Evolutionary conservation across 2,888 invertebrate species (phyloP), one percentile per base, ranked within the genome.

Genomic region (Spisula solida): DNA sequence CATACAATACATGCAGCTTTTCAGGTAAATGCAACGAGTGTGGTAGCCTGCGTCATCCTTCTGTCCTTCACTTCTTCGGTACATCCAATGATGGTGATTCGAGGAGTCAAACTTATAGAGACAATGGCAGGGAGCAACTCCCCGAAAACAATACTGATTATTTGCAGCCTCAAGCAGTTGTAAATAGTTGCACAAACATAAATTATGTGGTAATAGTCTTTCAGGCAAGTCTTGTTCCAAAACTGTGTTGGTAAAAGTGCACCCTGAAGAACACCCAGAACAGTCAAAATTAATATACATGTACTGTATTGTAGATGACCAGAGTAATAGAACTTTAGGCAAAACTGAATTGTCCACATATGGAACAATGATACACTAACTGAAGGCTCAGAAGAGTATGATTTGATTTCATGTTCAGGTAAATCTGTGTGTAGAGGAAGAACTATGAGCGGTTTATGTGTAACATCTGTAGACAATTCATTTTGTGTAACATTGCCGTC

Each of bases 11-110:
- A 41, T 41, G 41, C 41, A 41, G 41, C 41, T 55, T 55, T 55
- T 55, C 55, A 55, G 55, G 55, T 55, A 55, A 55, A 55, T 55
- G 55, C 55, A 55, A 55, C 55, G 55, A 55, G 55, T 55, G 55
- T 55, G 20, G 55, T 18, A 55, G 55, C 55, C 55, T 55, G 55
- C 14, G 55, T 55, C 55, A 55, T 55, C 6, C 55, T 55, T 55
- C 55, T 55, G 55, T 2, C 12, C 55, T 55, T 55, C 55, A 18
- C 55, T 55, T 55, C 55, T 55, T 55, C 55, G 20, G 55, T 55
- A 55, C 55, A 55, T 55, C 55, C 20, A 55, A 20, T 18, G 55
- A 55, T 20, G 55, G 18, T 55, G 55, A 55, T 55, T 55, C 55
- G 55, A 55, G 20, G 55, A 55, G 55, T 55, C 55, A 55, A 55